Evolutionary conservation across 2,888 invertebrate genomes (phyloP), one percentile per base, ranked within the genome.

Genomic region (Diabrotica balteata): DNA sequence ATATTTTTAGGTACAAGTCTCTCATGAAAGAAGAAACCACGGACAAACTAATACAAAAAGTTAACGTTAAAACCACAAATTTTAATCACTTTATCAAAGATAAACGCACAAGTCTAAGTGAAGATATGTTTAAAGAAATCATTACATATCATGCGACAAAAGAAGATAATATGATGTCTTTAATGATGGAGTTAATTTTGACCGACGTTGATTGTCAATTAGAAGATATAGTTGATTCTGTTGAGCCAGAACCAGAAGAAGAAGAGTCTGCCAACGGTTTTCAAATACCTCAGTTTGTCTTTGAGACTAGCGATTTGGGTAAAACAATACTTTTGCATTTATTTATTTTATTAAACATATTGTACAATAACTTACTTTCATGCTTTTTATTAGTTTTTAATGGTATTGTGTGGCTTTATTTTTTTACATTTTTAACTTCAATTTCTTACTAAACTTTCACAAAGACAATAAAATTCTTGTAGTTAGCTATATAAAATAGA

Each of bases 171-270:
- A 78, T 76, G 75, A 68, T 78, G 66, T 78, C 78, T 7, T 67
- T 79, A 32, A 77, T 79, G 77, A 75, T 77, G 77, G 78, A 79
- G 62, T 52, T 79, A 51, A 75, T 78, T 58, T 61, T 74, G 58
- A 65, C 68, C n/a, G 79, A 79, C 62, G 66, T 75, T 50, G 71
- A 77, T 11, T 72, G 76, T 57, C 70, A 67, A 50, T 58, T 74
- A 0, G 72, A 75, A 47, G 75, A 77, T 59, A 66, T 74, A 46
- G 47, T 68, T 7, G 69, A 71, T 64, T 7, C 60, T 59, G 59
- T 49, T 62, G 43, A 73, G 65, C 32, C 47, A 58, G 43, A 61
- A 32, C 50, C 11, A 10, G 51, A 66, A 8, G 58, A 65, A 55
- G 32, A 32, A 32, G 32, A 32, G 32, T 4, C 32, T 32, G 32